A percentile compares a stretch with the other conserved stretches of the same genome.
Conservation (phyloP, 2,797 vertebrate genomes). For the Phrynocephalus guinanensis region DNA sequence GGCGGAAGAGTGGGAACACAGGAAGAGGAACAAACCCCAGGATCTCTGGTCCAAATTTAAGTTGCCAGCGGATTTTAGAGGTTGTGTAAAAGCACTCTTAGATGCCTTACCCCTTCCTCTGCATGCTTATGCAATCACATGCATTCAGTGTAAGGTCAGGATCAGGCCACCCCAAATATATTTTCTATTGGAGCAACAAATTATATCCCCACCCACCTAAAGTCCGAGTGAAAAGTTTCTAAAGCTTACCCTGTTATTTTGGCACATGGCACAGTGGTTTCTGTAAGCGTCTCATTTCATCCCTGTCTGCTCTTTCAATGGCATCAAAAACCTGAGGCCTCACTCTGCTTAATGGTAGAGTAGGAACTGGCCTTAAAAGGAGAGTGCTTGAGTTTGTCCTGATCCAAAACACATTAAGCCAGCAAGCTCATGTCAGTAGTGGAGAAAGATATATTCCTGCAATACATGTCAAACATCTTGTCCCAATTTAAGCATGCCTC, state of each 20-base stretch:
- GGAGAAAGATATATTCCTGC: neutral
- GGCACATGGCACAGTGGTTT: neutral
- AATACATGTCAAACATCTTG: neutral
- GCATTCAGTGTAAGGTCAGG: neutral
- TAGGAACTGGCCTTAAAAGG: neutral
- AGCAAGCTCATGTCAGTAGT: neutral
- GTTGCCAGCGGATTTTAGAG: no score
- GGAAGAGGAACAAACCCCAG: no score
- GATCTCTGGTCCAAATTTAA: no score
- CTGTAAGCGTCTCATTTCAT: neutral
- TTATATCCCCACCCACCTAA: neutral
- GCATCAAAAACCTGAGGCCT: neutral
- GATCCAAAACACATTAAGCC: neutral
- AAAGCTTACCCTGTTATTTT: neutral
- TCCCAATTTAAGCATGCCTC: neutral
- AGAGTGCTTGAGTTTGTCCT: neutral
- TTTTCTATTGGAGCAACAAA: neutral
- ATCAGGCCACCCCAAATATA: neutral
- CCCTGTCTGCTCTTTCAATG: neutral
- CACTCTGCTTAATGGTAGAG: neutral
- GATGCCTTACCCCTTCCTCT: neutral
- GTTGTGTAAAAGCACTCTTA: no score
- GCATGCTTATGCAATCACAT: neutral
- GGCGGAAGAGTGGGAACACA: no score
- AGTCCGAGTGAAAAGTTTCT: neutral